phyloP scores from a whole-genome alignment of 2,113 vertebrate species.

The Cynocephalus volans region DNA sequence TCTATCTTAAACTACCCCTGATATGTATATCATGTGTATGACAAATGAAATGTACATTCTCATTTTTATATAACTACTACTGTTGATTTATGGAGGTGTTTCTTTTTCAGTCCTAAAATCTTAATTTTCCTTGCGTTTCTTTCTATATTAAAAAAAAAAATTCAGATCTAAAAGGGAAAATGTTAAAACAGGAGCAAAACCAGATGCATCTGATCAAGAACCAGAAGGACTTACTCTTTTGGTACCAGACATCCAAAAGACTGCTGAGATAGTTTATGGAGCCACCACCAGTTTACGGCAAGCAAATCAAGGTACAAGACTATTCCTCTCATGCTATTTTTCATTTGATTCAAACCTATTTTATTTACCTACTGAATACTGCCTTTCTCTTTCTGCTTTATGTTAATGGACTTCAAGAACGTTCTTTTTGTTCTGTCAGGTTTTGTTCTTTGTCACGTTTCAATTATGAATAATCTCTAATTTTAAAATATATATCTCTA shows the following conservation, averaged over 20 bases:
- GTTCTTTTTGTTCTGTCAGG: not conserved
- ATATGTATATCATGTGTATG: not conserved
- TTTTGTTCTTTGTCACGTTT: conserved; percentile 42
- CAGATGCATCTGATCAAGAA: conserved; percentile 96
- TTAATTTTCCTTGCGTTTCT: conserved; percentile 62
- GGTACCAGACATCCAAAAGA: conserved; percentile 98
- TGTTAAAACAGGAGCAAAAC: conserved; percentile 96
- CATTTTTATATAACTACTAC: not conserved
- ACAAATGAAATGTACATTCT: not conserved
- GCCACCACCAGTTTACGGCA: conserved; percentile 97
- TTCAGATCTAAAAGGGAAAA: conserved; percentile 98
- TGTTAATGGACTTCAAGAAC: not conserved
- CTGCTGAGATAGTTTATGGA: conserved; percentile 96
- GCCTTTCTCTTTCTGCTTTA: not conserved
- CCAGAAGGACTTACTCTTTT: conserved; percentile 97
- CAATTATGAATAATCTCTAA: conserved; percentile 19
- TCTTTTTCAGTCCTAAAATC: conserved; percentile 35
- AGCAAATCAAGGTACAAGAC: conserved; percentile 94
- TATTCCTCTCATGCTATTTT: not conserved
- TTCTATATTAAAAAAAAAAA: conserved; percentile 14
- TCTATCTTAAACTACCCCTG: not conserved
- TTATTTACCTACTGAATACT: not conserved
- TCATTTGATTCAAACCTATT: not conserved
- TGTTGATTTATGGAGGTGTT: not conserved
- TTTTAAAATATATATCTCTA: conserved; percentile 37